Conservation (phyloP, 1,140 invertebrate species). For the Lordiphosa collinella region DNA sequence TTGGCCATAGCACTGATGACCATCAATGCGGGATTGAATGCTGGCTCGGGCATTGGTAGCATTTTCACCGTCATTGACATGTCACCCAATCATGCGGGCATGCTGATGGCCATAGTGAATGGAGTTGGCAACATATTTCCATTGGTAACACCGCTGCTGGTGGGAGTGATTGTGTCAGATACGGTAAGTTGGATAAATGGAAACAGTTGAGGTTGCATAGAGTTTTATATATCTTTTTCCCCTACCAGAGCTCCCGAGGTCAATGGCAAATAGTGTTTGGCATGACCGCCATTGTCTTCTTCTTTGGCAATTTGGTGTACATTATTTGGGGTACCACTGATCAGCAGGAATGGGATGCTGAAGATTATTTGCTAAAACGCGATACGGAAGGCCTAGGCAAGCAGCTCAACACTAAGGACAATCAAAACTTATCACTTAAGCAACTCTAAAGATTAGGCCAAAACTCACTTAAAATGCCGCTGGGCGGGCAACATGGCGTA, state of each 20-base stretch:
- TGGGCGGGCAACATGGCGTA: constrained; percentile 14
- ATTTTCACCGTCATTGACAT: constrained; percentile 86
- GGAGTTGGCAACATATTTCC: constrained; percentile 86
- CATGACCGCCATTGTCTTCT: constrained; percentile 85
- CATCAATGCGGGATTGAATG: constrained; percentile 87
- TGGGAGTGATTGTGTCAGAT: constrained; percentile 83
- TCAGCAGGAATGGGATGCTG: constrained; percentile 85
- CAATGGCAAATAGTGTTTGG: constrained; percentile 89
- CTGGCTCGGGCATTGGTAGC: constrained; percentile 86
- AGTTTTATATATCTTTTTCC: no score
- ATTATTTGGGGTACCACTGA: constrained; percentile 84
- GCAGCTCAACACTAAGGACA: neutral
- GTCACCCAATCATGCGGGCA: constrained; percentile 87
- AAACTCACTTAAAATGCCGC: constrained; percentile 17
- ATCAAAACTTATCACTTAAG: neutral
- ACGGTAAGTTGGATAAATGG: constrained; percentile 82
- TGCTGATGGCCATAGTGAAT: constrained; percentile 85
- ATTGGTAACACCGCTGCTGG: constrained; percentile 84
- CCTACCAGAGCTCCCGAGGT: constrained; percentile 79
- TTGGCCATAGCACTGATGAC: constrained; percentile 84
- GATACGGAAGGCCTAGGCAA: constrained; percentile 24
- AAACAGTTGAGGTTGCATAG: no score
- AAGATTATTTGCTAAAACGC: constrained; percentile 36
- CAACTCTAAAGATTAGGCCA: constrained; percentile 22
- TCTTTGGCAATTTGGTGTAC: constrained; percentile 86